Percentiles rank a stretch among this genome's conserved stretches.
phyloP scores from a whole-genome alignment of 23 tunicate genomes.

The Styela plicata region DNA sequence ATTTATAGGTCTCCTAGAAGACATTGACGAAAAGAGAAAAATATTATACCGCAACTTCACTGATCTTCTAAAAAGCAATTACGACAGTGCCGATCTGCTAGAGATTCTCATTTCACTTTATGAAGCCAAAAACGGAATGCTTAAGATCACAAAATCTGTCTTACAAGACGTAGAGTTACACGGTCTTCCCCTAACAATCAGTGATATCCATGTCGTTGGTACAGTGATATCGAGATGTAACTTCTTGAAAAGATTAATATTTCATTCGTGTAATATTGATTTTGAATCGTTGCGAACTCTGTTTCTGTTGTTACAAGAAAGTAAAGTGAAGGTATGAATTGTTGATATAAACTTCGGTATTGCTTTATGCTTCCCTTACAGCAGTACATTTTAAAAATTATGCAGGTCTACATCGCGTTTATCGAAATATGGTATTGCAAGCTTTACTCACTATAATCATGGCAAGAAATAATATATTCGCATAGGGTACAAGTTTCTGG shows the following conservation, averaged over 20 bases:
- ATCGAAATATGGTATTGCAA: too few species aligned
- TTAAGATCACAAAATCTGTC: neutral
- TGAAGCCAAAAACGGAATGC: neutral
- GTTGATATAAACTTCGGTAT: too few species aligned
- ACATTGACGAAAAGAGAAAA: neutral
- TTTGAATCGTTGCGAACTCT: neutral
- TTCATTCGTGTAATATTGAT: neutral
- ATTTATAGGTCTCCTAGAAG: too few species aligned
- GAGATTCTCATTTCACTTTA: neutral
- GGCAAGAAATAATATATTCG: too few species aligned
- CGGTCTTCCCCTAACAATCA: neutral
- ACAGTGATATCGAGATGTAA: neutral
- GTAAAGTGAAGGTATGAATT: neutral
- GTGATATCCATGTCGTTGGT: neutral
- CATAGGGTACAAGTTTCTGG: too few species aligned
- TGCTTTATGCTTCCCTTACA: too few species aligned
- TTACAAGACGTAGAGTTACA: neutral
- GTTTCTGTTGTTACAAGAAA: neutral
- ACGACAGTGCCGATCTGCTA: neutral
- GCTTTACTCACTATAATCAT: too few species aligned
- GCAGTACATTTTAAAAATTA: too few species aligned
- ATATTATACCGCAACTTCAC: neutral
- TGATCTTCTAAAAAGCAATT: neutral
- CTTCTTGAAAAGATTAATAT: neutral
- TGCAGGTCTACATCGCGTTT: too few species aligned